Evolutionary conservation across 2,888 invertebrate genomes (phyloP), one percentile per base, ranked within the genome.

Genomic region (Beris morrisii): DNA sequence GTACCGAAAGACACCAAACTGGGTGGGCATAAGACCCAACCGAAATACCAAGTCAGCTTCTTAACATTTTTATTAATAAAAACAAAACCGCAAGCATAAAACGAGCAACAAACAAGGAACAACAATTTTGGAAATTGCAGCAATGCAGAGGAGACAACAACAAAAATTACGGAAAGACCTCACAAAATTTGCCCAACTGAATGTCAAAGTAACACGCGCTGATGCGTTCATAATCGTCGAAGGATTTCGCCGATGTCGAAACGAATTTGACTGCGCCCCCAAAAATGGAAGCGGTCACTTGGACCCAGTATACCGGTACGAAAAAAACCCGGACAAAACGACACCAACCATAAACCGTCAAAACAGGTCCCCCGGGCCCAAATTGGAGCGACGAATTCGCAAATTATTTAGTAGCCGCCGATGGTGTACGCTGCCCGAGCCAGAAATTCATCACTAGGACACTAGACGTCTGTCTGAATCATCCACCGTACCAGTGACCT

Each of bases 271-370:
- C 64, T 69, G 66, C 59, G 59, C 64, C 66, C 66, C 66, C 66
- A 64, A 66, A 69, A 69, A 66, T 66, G 64, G 64, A 55, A 64
- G 13, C 48, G 30, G 59, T 48, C 48, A 48, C 59, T 13, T 48
- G 5, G 38, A 9, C 9, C 22, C 38, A 3, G 38, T 1, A 38
- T 38, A 38, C 38, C 4, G 38, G 38, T 38, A 38, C 38, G 1
- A 9, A 38, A 38, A 22, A 22, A 22, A 22, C 22, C 22, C 22
- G 22, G 22, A 22, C 45, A 45, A 11, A 45, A n/a, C 45, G 45
- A n/a, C n/a, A 63, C 63, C 55, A 59, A 69, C 64, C 58, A 64
- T 48, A 53, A 71, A 67, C 73, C 73, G 72, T 74, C 72, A 73
- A 72, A 70, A 64, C 69, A 71, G 71, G 73, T 72, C 72, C 9